Base-by-base conservation (phyloP, 2,113 vertebrate genomes). In the Austrofundulus limnaeus region DNA sequence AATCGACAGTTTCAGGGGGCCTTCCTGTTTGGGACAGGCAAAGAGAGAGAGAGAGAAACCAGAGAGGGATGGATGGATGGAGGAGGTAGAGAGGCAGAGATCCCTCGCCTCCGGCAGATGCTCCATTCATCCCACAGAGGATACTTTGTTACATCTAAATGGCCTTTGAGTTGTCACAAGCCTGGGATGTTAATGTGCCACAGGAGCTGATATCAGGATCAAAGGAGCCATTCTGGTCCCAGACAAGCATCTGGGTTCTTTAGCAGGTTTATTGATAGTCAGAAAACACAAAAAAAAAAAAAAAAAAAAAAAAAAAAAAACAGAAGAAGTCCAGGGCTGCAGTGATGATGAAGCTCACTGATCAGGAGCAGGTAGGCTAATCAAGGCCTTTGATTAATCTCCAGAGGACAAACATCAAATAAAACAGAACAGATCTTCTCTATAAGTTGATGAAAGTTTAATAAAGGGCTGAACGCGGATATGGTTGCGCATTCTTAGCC, bases 101-200 rank as follows among this genome's bases (percentile, higher is more conserved):
- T 60, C 61, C 47, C 61, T 78, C 49, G 80, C 79, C 84, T 90
- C 84, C 85, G 81, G 85, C 89, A 90, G 87, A 90, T 90, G 89
- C 85, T 75, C 85, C 54, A 86, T 89, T 90, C 89, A 89, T 85
- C 74, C 85, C 89, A 90, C 87, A 90, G 89, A 90, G 89, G 87
- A 88, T 74, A 90, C 89, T 90, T 90, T 90, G 89, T 90, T 90
- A 85, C 72, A 80, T 88, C 80, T 83, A 85, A 89, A 88, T 86
- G 84, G 85, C 77, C 84, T 75, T 84, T 87, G 85, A 78, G 77
- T 70, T 83, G 53, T 24, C 63, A 49, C 83, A 82, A 77, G 84
- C 81, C 84, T 75, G 67, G 89, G 87, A 88, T 89, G 88, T 85
- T 89, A 88, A 90, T 90, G 83, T 87, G 85, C 56, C 85, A 66